These are phyloP conservation scores for Acronicta aceris DNA, from an alignment of 2,888 invertebrate species.

Conservation along the genomic window DNA sequence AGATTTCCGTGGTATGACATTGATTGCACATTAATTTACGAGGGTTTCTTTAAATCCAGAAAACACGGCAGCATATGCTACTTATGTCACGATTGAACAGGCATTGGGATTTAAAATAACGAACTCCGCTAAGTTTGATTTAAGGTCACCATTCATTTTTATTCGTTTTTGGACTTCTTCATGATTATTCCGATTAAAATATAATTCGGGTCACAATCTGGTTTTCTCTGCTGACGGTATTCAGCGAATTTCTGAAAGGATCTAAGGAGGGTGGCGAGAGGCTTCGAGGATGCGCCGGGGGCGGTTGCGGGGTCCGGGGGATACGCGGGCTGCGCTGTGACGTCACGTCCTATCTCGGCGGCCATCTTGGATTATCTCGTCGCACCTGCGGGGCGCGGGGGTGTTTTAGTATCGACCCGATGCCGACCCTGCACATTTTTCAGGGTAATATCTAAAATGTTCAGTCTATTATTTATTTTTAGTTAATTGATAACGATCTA, in stretches of 20 bases:
- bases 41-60: too few relatives aligned
- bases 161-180: too few relatives aligned
- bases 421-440: slow-evolving; percentile 83
- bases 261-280: slow-evolving; percentile 88
- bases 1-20: too few relatives aligned
- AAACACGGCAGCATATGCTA: too few relatives aligned
- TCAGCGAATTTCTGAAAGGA: slow-evolving; percentile 85
- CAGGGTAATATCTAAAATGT: slow-evolving; percentile 74
- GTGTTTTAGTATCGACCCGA: slow-evolving; percentile 81
- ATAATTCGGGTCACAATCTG: neutral
- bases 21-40: too few relatives aligned
- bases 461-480: slow-evolving; percentile 28
- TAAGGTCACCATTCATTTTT: too few relatives aligned
- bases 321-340: slow-evolving; percentile 81
- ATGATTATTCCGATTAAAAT: neutral
- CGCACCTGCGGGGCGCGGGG: slow-evolving; percentile 86
- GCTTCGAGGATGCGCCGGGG: slow-evolving; percentile 84
- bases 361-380: slow-evolving; percentile 90
- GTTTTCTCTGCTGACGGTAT: slow-evolving; percentile 70
- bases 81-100: too few relatives aligned
- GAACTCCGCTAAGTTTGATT: too few relatives aligned
- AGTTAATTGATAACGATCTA: slow-evolving; percentile 23
- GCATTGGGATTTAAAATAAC: too few relatives aligned
- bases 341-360: slow-evolving; percentile 90
- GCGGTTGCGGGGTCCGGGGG: slow-evolving; percentile 67